phyloP scores from a whole-genome alignment of 1,140 invertebrate genomes.

The Portunus trituberculatus region DNA sequence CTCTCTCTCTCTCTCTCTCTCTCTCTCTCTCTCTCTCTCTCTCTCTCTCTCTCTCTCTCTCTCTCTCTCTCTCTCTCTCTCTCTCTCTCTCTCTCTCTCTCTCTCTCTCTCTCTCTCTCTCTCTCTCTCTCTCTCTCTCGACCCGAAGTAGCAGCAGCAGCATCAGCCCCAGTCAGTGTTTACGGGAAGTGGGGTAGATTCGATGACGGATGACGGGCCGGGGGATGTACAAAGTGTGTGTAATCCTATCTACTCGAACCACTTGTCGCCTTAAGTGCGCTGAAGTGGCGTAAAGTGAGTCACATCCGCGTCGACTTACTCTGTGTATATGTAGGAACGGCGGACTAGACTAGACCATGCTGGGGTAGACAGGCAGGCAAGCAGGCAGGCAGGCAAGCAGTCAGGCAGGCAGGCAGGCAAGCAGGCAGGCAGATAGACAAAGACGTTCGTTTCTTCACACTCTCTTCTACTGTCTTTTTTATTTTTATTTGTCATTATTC shows the following conservation, averaged over 20 bases:
- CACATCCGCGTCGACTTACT: constrained; percentile 18
- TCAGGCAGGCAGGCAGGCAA: too few species aligned
- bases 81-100: constrained; percentile 27
- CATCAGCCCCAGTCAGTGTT: background rate
- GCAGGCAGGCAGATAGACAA: too few species aligned
- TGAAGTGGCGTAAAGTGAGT: constrained; percentile 1
- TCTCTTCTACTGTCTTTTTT: too few species aligned
- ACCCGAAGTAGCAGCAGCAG: background rate
- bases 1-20: constrained; percentile 15
- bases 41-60: constrained; percentile 15
- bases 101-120: constrained; percentile 15
- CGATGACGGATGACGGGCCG: background rate
- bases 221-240: background rate
- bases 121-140: constrained; percentile 3
- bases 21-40: constrained; percentile 27
- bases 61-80: constrained; percentile 32
- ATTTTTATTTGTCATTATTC: too few species aligned
- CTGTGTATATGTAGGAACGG: too few species aligned
- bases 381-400: too few species aligned
- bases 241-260: background rate
- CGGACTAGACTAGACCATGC: too few species aligned
- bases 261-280: constrained; percentile 11
- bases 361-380: too few species aligned
- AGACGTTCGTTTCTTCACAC: too few species aligned
- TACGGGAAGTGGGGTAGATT: background rate